A percentile compares a stretch with the other conserved stretches of the same genome.
Evolutionary conservation across 2,888 invertebrate species (phyloP).

Genomic region (Microctonus aethiopoides): DNA sequence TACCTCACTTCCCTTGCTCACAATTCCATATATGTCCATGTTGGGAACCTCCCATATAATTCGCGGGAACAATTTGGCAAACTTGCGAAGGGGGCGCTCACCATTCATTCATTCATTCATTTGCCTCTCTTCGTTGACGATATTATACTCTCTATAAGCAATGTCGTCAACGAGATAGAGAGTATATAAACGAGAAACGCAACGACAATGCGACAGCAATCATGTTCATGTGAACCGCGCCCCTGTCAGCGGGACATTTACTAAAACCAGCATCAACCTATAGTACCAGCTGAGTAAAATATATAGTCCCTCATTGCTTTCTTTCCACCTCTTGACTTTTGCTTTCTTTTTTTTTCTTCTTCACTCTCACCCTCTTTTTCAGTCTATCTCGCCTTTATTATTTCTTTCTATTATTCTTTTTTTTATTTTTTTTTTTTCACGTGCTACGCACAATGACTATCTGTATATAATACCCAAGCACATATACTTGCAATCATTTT

Average conservation of each 20-base stretch:
- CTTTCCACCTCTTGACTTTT: constrained; percentile 40
- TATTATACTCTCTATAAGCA: constrained; percentile 39
- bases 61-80: constrained; percentile 40
- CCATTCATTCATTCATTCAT: constrained; percentile 40
- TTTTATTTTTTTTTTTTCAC: not conserved
- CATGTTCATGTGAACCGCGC: constrained; percentile 63
- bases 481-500: too few species aligned
- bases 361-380: constrained; percentile 27
- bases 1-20: constrained; percentile 43
- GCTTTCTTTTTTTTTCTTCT: constrained; percentile 38
- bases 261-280: too few species aligned
- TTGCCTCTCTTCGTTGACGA: constrained; percentile 9
- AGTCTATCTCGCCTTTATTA: constrained; percentile 14
- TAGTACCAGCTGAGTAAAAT: constrained; percentile 16
- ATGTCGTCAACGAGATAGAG: too few species aligned
- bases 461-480: too few species aligned
- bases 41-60: constrained; percentile 55
- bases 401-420: not conserved
- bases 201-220: constrained; percentile 66
- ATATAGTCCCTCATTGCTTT: constrained; percentile 41
- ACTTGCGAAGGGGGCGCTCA: constrained; percentile 36
- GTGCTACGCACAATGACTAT: not conserved
- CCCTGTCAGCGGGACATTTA: constrained; percentile 59
- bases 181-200: constrained; percentile 46
- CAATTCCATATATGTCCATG: constrained; percentile 28